These are phyloP conservation scores for Gonioctena quinquepunctata DNA, from an alignment of 1,140 invertebrate genomes.

Conservation along the genomic window DNA sequence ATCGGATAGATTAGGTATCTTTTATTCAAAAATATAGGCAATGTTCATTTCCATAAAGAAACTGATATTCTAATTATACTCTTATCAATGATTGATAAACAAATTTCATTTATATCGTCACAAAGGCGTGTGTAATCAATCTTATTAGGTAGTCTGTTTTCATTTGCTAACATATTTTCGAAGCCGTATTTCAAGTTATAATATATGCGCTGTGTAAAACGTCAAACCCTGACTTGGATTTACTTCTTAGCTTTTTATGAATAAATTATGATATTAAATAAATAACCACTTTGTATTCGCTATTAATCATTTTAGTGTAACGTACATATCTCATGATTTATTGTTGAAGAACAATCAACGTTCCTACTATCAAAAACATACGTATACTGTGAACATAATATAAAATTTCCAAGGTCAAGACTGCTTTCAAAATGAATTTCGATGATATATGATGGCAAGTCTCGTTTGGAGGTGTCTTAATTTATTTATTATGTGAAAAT, in stretches of 20 bases:
- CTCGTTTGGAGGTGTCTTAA: neutral
- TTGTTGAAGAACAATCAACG: constrained; percentile 1
- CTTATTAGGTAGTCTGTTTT: neutral
- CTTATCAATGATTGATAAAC: neutral
- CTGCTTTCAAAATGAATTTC: neutral
- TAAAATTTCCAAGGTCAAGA: neutral
- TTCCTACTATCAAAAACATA: neutral
- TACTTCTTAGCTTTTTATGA: constrained; percentile 41
- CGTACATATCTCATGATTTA: constrained; percentile 3
- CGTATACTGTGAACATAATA: neutral
- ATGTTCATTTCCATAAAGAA: too few relatives aligned
- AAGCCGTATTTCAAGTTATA: constrained; percentile 43
- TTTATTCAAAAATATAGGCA: too few relatives aligned
- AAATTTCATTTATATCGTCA: neutral
- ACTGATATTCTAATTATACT: too few relatives aligned
- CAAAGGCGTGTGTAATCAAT: neutral
- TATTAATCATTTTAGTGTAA: constrained; percentile 37
- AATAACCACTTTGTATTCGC: constrained; percentile 36
- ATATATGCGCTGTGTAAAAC: constrained; percentile 41
- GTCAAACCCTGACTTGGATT: constrained; percentile 45
- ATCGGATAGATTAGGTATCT: too few relatives aligned
- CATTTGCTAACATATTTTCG: neutral
- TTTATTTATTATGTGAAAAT: neutral
- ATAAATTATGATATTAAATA: constrained; percentile 48
- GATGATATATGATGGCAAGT: neutral